Percentiles rank a stretch among this genome's conserved stretches.
phyloP scores from a whole-genome alignment of 2,113 vertebrate species.

The Sapayoa aenigma region DNA sequence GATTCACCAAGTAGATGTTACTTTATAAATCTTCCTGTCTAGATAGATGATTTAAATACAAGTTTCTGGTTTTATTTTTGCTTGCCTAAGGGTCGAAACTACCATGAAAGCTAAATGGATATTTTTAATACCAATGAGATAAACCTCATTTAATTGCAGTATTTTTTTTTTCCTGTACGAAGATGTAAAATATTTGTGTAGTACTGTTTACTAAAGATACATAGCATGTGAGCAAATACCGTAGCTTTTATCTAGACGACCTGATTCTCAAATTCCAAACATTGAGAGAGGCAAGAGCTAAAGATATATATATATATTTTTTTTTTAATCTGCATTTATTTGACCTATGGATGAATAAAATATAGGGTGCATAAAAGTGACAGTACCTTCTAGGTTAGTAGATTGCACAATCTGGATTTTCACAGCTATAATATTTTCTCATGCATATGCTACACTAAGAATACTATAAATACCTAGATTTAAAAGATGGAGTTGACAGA shows the following conservation, averaged over 20 bases:
- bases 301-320: background rate
- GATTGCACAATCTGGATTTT: constrained; percentile 41
- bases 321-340: background rate
- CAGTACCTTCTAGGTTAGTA: constrained; percentile 26
- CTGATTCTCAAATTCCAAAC: background rate
- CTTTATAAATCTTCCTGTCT: background rate
- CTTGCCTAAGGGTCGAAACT: background rate
- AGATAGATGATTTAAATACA: background rate
- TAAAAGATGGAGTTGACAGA: background rate
- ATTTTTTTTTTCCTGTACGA: background rate
- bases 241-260: constrained; percentile 1
- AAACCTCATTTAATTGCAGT: background rate
- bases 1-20: background rate
- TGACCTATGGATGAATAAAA: constrained; percentile 36
- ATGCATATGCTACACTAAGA: background rate
- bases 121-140: background rate
- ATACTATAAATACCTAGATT: constrained; percentile 12
- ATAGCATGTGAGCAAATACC: background rate
- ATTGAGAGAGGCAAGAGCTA: background rate
- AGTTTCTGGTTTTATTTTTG: background rate
- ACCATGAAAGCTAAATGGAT: background rate
- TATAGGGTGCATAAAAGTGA: constrained; percentile 32
- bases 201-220: background rate
- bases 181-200: background rate
- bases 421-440: constrained; percentile 33